These are phyloP conservation scores for Ceratothoa steindachneri DNA, from an alignment of 2,888 invertebrate species.

Conservation along the genomic window DNA sequence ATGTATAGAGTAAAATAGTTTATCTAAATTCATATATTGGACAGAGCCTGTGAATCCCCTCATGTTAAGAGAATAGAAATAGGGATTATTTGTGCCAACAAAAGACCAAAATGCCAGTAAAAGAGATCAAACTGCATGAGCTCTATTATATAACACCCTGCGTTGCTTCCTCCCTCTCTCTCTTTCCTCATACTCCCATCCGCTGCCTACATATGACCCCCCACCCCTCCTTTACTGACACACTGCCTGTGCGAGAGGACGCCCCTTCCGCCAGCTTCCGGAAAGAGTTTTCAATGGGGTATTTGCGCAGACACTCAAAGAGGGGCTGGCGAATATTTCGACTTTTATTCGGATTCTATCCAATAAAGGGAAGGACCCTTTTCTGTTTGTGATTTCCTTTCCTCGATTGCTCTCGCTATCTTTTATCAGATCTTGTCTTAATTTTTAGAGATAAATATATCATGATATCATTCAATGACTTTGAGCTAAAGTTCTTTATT, in stretches of 20 bases:
- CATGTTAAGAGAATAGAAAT: not conserved
- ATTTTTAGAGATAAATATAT: too few relatives aligned
- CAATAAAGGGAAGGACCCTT: too few relatives aligned
- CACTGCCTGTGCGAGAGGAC: not conserved
- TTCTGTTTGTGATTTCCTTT: too few relatives aligned
- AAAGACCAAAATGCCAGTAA: not conserved
- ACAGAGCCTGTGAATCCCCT: not conserved
- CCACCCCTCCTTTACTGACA: too few relatives aligned
- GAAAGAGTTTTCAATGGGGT: not conserved
- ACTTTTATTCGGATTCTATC: too few relatives aligned
- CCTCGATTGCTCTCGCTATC: too few relatives aligned
- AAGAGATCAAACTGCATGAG: not conserved
- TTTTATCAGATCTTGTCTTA: too few relatives aligned
- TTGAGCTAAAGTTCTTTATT: too few relatives aligned
- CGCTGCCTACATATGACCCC: not conserved
- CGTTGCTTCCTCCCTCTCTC: not conserved
- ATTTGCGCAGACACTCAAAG: too few relatives aligned
- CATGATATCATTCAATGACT: too few relatives aligned
- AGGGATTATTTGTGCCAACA: not conserved
- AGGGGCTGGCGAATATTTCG: too few relatives aligned
- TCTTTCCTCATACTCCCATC: not conserved
- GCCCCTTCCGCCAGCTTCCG: not conserved
- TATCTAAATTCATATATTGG: not conserved
- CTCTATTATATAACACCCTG: not conserved
- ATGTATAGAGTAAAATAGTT: not conserved